These are phyloP conservation scores for Momotus momota DNA, from an alignment of 2,797 vertebrate species.

Conservation along the genomic window DNA sequence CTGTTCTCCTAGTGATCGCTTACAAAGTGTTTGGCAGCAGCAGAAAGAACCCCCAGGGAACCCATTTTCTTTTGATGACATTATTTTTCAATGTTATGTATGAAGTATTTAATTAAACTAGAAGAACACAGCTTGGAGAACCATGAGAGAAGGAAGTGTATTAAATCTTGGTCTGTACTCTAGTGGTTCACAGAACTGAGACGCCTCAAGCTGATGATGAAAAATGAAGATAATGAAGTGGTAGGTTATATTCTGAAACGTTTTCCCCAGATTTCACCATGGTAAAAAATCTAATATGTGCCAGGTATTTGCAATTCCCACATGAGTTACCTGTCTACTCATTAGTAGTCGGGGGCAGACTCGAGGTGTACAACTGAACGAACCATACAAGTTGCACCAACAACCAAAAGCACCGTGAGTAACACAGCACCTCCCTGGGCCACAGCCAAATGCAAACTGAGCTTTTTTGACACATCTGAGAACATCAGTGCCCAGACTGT, in stretches of 20 bases:
- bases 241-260: not conserved
- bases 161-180: not conserved
- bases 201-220: not conserved
- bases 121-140: not conserved
- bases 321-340: not conserved
- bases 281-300: not conserved
- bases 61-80: not conserved
- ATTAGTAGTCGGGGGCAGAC: not conserved
- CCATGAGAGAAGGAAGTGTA: not conserved
- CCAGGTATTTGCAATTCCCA: not conserved
- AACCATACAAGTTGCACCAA: not conserved
- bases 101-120: conserved; percentile 14
- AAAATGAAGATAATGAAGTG: not conserved
- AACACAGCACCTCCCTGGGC: not conserved
- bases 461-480: not conserved
- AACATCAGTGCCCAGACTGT: not conserved
- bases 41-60: not conserved
- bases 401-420: not conserved
- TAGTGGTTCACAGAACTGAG: not conserved
- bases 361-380: not conserved
- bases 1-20: not conserved
- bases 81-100: conserved; percentile 2
- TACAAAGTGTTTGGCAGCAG: not conserved
- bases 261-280: not conserved
- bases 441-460: not conserved